Conservation (phyloP, 92 coral and sea anemone genomes). For the Parazoanthus atlanticus region DNA sequence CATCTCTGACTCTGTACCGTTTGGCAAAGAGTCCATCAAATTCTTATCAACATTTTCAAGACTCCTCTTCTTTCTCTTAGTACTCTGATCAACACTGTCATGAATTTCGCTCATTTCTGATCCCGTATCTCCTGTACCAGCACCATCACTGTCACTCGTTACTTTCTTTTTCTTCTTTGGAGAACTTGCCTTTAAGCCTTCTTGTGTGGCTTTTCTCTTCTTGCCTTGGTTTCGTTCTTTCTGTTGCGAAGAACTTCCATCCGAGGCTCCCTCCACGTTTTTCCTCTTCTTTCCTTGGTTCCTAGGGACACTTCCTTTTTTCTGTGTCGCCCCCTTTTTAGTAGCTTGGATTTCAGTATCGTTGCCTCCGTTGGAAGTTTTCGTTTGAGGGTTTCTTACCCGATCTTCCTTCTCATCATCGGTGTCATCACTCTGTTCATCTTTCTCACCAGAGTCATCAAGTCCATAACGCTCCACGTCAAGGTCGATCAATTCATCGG, state of each 20-base stretch:
- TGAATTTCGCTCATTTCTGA: neutral
- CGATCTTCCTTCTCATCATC: neutral
- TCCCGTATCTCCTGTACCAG: neutral
- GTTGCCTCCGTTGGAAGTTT: neutral
- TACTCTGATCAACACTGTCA: neutral
- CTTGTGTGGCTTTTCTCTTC: constrained; percentile 9
- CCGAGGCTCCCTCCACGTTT: neutral
- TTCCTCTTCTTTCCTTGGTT: constrained; percentile 16
- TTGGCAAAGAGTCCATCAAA: neutral
- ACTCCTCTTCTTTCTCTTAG: neutral
- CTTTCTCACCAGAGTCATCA: neutral
- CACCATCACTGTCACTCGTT: neutral
- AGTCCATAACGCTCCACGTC: neutral
- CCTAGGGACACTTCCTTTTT: neutral
- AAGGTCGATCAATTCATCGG: constrained; percentile 31
- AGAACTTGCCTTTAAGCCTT: neutral
- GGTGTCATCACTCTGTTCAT: neutral
- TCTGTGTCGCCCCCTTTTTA: neutral
- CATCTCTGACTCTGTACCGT: constrained; percentile 2
- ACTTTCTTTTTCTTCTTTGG: neutral
- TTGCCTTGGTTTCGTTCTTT: neutral
- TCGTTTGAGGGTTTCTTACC: neutral
- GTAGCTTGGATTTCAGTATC: neutral
- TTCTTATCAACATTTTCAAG: neutral
- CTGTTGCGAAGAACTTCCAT: neutral